Percentiles rank a stretch among this genome's conserved stretches.
These are phyloP conservation scores for Nectonema munidae DNA, from an alignment of 2,888 invertebrate genomes.

Conservation along the genomic window DNA sequence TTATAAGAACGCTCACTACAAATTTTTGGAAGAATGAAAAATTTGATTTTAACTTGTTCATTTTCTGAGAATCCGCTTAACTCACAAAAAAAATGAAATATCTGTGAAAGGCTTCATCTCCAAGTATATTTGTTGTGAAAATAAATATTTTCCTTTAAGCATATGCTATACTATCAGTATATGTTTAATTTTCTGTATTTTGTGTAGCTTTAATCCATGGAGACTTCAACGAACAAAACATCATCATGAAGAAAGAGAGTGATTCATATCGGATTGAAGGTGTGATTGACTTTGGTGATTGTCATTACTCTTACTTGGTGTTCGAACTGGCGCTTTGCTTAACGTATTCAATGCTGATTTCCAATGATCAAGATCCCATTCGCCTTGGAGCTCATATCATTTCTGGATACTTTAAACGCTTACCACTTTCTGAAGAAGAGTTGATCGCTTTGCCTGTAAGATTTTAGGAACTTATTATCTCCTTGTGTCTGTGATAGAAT, in stretches of 20 bases:
- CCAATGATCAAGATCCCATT: conserved; percentile 26
- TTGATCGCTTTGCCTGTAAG: too few species aligned
- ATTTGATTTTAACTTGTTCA: too few species aligned
- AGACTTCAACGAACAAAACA: conserved; percentile 60
- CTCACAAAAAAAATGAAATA: too few species aligned
- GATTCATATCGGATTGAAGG: conserved; percentile 32
- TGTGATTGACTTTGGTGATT: conserved; percentile 56
- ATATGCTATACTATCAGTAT: background rate
- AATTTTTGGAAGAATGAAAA: too few species aligned
- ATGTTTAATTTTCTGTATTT: background rate
- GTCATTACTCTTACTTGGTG: conserved; percentile 34
- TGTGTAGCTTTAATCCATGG: conserved; percentile 39
- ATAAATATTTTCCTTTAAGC: background rate
- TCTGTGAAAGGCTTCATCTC: too few species aligned
- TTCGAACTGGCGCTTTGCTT: conserved; percentile 51
- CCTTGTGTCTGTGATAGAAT: too few species aligned
- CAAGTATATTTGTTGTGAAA: background rate
- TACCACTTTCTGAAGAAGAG: too few species aligned
- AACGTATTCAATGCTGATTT: conserved; percentile 42
- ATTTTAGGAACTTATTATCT: too few species aligned
- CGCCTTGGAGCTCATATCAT: too few species aligned
- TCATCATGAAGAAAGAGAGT: conserved; percentile 30
- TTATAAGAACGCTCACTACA: too few species aligned
- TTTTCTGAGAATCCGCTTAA: too few species aligned
- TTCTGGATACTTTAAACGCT: too few species aligned